phyloP scores from a whole-genome alignment of 1,140 invertebrate species.

The Nixonia krombeini region DNA sequence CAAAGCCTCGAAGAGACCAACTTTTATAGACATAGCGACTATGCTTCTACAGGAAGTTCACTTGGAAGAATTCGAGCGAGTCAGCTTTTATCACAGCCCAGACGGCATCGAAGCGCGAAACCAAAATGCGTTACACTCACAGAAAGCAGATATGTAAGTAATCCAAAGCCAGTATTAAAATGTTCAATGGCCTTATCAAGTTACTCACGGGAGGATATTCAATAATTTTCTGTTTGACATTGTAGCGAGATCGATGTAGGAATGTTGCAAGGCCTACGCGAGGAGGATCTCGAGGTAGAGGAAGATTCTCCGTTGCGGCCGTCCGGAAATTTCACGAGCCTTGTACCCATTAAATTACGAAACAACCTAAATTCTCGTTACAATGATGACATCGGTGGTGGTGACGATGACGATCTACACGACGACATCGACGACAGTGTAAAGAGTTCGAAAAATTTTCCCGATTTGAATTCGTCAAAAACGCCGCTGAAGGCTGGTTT shows the following conservation, averaged over 20 bases:
- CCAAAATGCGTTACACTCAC: constrained; percentile 58
- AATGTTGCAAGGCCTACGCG: constrained; percentile 54
- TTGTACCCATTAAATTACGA: constrained; percentile 57
- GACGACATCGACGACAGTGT: constrained; percentile 21
- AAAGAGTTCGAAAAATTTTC: constrained; percentile 42
- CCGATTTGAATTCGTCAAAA: constrained; percentile 62
- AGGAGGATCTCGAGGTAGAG: constrained; percentile 60
- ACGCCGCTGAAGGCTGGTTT: constrained; percentile 64
- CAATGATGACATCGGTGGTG: constrained; percentile 36
- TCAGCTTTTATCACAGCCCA: constrained; percentile 85
- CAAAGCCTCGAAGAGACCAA: constrained; percentile 81
- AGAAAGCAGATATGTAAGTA: constrained; percentile 59
- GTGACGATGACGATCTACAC: constrained; percentile 40
- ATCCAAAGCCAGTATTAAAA: too few species aligned
- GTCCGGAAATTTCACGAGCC: constrained; percentile 62
- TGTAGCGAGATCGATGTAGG: constrained; percentile 61
- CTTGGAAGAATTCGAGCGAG: constrained; percentile 75
- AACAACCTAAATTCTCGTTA: constrained; percentile 58
- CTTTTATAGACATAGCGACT: constrained; percentile 85
- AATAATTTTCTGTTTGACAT: constrained; percentile 5
- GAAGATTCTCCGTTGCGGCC: constrained; percentile 64
- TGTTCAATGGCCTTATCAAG: too few species aligned
- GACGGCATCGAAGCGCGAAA: constrained; percentile 75
- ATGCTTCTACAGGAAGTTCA: constrained; percentile 76
- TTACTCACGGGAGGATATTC: too few species aligned